Base-by-base conservation (phyloP, 2,113 vertebrate species). In the Crocuta crocuta region DNA sequence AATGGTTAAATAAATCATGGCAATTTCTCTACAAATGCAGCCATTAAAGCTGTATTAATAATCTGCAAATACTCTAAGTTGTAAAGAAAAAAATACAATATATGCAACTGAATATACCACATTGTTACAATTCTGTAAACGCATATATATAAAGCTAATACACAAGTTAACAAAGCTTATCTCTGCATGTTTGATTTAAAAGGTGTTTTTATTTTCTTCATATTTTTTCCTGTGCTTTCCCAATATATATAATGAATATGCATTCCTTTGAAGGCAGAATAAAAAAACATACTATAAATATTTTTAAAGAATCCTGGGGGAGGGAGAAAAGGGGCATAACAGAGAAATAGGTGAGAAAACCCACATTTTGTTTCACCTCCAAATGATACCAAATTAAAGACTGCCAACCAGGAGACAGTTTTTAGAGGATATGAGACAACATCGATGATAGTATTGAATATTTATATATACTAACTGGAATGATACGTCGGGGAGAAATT, bases 131-230 rank as follows among this genome's bases (percentile, higher is more conserved):
- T 90, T 97, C 89, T 79, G 19, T 92, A 92, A 91, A 73, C 61
- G n/a, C 81, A 6, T 15, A 82, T 79, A 73, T 74, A 82, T 81
- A 86, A 95, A 95, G 43, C 74, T 65, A 97, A 73, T 89, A 61
- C 24, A 70, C 39, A 33, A 81, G 39, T 89, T 85, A 91, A 81
- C 50, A 92, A 91, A 96, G 79, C 28, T 74, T 90, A 88, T 88
- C 85, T 93, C 76, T 70, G 53, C 61, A 50, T 26, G 26, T 43
- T 55, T 97, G 68, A 92, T 87, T 89, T 92, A 87, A 87, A 94
- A 93, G 45, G 53, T 39, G 80, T 58, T 92, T 92, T 94, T 92
- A 90, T 93, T 94, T 92, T 97, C 58, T 95, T 95, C 66, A 76
- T 91, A 90, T 92, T 83, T 92, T 61, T 13, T 86, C 28, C 24